Evolutionary conservation across 2,113 vertebrate species (phyloP).

Genomic region (Apodemus speciosus): DNA sequence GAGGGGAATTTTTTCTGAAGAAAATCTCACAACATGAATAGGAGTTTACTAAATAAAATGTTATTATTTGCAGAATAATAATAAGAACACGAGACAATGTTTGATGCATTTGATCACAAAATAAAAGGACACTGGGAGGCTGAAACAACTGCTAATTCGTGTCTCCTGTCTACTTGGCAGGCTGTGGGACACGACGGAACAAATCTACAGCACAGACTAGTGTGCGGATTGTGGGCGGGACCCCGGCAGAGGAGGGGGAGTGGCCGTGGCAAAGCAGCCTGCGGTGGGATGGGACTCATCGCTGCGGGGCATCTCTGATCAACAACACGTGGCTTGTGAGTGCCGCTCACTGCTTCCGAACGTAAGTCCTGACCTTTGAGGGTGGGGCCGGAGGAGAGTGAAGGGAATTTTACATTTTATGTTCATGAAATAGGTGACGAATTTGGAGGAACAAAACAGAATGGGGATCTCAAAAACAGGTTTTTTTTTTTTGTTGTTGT

Average conservation of each 20-base stretch:
- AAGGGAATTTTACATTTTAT: not conserved
- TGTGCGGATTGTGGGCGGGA: constrained; percentile 89
- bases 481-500: too few relatives aligned
- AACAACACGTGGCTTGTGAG: constrained; percentile 88
- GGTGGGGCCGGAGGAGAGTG: not conserved
- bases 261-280: constrained; percentile 94
- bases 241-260: constrained; percentile 84
- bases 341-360: constrained; percentile 90
- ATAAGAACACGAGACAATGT: constrained; percentile 1
- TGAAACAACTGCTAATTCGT: not conserved
- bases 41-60: not conserved
- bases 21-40: not conserved
- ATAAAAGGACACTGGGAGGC: not conserved
- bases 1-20: not conserved
- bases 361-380: constrained; percentile 49
- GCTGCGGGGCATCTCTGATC: constrained; percentile 91
- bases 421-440: not conserved
- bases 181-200: constrained; percentile 76
- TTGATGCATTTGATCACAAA: not conserved
- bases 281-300: constrained; percentile 83
- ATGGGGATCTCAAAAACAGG: not conserved
- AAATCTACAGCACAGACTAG: constrained; percentile 8
- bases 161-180: constrained; percentile 45
- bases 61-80: not conserved
- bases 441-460: not conserved